phyloP scores from a whole-genome alignment of 2,888 invertebrate species.

The Spisula subtruncata region DNA sequence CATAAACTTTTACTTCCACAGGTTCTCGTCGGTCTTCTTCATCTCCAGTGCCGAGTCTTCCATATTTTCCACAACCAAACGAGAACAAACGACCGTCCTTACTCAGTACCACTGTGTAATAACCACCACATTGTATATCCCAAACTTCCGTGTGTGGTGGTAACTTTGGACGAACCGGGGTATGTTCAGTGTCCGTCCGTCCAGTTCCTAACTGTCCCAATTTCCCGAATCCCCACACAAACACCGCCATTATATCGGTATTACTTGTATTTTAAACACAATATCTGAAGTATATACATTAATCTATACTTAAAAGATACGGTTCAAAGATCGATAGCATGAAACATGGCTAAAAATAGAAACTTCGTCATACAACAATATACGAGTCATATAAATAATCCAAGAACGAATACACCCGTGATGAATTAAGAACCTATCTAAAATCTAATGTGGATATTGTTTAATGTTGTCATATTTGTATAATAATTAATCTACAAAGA shows the following conservation, averaged over 20 bases:
- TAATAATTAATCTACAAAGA: no score
- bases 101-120: conserved; percentile 72
- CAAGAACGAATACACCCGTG: no score
- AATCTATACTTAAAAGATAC: background rate
- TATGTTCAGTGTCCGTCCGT: conserved; percentile 60
- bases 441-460: no score
- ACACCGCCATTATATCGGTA: conserved; percentile 59
- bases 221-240: conserved; percentile 77
- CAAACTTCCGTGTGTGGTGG: conserved; percentile 32
- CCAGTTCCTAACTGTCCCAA: conserved; percentile 78
- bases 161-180: conserved; percentile 46
- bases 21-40: conserved; percentile 66
- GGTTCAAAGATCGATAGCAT: background rate
- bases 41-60: conserved; percentile 75
- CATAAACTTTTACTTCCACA: conserved; percentile 41
- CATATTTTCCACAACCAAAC: conserved; percentile 78
- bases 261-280: background rate
- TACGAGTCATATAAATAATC: no score
- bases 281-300: background rate
- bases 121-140: conserved; percentile 72
- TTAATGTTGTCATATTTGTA: no score
- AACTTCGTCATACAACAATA: background rate
- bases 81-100: conserved; percentile 68
- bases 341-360: conserved; percentile 18
- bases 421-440: no score